These are phyloP conservation scores for Perizoma affinitatum DNA, from an alignment of 2,888 invertebrate genomes.

Conservation along the genomic window DNA sequence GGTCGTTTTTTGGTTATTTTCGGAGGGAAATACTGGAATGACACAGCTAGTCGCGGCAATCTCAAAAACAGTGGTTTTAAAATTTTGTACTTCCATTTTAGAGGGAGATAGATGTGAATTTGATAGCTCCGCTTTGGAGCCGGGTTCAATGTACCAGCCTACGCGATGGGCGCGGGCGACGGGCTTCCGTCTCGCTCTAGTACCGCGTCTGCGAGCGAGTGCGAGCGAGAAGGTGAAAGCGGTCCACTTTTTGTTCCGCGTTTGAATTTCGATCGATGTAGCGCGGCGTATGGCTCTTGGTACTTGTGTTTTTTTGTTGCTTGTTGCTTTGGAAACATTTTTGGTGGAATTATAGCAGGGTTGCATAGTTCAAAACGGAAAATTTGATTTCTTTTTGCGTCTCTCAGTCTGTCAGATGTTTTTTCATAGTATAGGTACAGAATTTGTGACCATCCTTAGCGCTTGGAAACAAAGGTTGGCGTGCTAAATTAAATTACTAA, in stretches of 20 bases:
- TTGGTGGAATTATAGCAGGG: not conserved
- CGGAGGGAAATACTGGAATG: slow-evolving; percentile 43
- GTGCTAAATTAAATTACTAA: too few relatives aligned
- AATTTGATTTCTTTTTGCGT: too few relatives aligned
- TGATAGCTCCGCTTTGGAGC: slow-evolving; percentile 53
- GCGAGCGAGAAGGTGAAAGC: slow-evolving; percentile 52
- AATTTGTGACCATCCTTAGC: too few relatives aligned
- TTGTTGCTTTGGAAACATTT: slow-evolving; percentile 21
- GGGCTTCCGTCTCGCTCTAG: slow-evolving; percentile 52
- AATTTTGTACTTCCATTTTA: slow-evolving; percentile 50
- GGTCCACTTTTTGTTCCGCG: slow-evolving; percentile 78
- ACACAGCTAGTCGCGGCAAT: slow-evolving; percentile 36
- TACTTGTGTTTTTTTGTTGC: slow-evolving; percentile 52
- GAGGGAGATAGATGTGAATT: slow-evolving; percentile 62
- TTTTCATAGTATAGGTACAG: too few relatives aligned
- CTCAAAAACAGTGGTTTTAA: slow-evolving; percentile 47
- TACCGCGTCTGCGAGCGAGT: slow-evolving; percentile 35
- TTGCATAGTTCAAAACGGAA: too few relatives aligned
- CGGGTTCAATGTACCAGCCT: slow-evolving; percentile 79
- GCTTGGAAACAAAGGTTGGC: too few relatives aligned
- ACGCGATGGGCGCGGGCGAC: slow-evolving; percentile 76
- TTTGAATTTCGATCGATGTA: slow-evolving; percentile 79
- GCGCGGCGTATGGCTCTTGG: slow-evolving; percentile 59
- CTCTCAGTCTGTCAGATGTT: too few relatives aligned
- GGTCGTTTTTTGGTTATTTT: slow-evolving; percentile 18